Evolutionary conservation across 1,140 invertebrate species (phyloP).

Genomic region (Diorhabda sublineata): DNA sequence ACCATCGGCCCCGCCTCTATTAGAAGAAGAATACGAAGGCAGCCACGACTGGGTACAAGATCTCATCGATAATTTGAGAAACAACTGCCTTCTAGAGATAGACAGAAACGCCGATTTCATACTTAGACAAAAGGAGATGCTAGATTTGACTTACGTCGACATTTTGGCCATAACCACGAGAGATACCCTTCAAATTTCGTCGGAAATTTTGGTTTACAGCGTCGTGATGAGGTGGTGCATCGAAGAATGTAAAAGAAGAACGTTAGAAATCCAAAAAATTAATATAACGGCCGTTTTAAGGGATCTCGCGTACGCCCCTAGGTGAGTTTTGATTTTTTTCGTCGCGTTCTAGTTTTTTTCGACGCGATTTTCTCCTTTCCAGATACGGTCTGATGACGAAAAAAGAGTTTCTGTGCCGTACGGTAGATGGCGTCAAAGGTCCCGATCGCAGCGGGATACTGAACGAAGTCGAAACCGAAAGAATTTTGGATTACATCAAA

Average conservation of each 20-base stretch:
- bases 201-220: slow-evolving; percentile 39
- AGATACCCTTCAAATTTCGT: slow-evolving; percentile 39
- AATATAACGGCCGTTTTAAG: slow-evolving; percentile 39
- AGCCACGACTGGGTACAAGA: slow-evolving; percentile 41
- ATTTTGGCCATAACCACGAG: slow-evolving; percentile 35
- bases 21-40: slow-evolving; percentile 37
- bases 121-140: slow-evolving; percentile 38
- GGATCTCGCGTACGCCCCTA: slow-evolving; percentile 38
- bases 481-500: slow-evolving; percentile 38
- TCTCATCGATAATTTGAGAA: slow-evolving; percentile 34
- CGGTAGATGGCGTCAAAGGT: slow-evolving; percentile 36
- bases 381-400: slow-evolving; percentile 42
- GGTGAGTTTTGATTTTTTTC: slow-evolving; percentile 20
- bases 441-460: slow-evolving; percentile 40
- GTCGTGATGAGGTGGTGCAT: slow-evolving; percentile 39
- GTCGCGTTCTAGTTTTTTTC: neutral
- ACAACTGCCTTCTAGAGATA: slow-evolving; percentile 42
- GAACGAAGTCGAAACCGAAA: slow-evolving; percentile 38
- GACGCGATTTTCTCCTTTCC: slow-evolving; percentile 6
- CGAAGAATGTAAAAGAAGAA: slow-evolving; percentile 30
- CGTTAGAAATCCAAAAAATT: slow-evolving; percentile 13
- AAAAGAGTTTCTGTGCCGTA: slow-evolving; percentile 37
- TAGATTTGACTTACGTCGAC: slow-evolving; percentile 39
- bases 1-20: slow-evolving; percentile 43
- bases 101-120: slow-evolving; percentile 41